A percentile compares a stretch with the other conserved stretches of the same genome.
phyloP scores from a whole-genome alignment of 2,888 invertebrate species.

The Brachyptera risi region DNA sequence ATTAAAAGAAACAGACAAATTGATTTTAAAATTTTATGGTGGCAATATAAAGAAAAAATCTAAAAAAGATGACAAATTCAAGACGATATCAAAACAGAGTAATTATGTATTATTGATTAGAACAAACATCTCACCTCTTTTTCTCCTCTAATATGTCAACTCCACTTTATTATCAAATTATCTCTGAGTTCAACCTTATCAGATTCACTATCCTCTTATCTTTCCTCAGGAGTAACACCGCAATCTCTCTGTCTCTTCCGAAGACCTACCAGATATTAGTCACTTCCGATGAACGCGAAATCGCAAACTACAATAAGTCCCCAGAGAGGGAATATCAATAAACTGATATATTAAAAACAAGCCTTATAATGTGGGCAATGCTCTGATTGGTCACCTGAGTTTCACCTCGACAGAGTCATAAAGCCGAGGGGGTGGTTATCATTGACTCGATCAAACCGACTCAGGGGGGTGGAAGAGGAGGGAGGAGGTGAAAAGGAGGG shows the following conservation, averaged over 20 bases:
- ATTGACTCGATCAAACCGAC: constrained; percentile 11
- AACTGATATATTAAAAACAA: not conserved
- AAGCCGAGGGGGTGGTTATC: constrained; percentile 15
- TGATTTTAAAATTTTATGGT: too few species aligned
- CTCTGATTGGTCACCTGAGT: constrained; percentile 27
- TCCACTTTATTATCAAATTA: too few species aligned
- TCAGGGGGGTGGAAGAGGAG: constrained; percentile 2
- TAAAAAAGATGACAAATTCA: too few species aligned
- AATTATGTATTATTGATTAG: too few species aligned
- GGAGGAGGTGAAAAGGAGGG: not conserved
- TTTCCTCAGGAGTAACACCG: too few species aligned
- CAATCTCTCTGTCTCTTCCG: not conserved
- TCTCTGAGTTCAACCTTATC: too few species aligned
- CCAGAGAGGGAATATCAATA: constrained; percentile 8
- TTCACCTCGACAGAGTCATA: constrained; percentile 15
- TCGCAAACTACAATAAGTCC: constrained; percentile 1
- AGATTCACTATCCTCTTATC: too few species aligned
- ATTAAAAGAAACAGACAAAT: too few species aligned
- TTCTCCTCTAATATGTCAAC: too few species aligned
- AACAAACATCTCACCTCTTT: too few species aligned
- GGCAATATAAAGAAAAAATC: too few species aligned
- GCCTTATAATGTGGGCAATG: not conserved
- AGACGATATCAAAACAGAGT: too few species aligned
- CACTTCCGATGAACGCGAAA: not conserved
- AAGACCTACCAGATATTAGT: not conserved